A percentile compares a stretch with the other conserved stretches of the same genome.
phyloP scores from a whole-genome alignment of 2,797 vertebrate species.

The Sebastes kiyomatsui region DNA sequence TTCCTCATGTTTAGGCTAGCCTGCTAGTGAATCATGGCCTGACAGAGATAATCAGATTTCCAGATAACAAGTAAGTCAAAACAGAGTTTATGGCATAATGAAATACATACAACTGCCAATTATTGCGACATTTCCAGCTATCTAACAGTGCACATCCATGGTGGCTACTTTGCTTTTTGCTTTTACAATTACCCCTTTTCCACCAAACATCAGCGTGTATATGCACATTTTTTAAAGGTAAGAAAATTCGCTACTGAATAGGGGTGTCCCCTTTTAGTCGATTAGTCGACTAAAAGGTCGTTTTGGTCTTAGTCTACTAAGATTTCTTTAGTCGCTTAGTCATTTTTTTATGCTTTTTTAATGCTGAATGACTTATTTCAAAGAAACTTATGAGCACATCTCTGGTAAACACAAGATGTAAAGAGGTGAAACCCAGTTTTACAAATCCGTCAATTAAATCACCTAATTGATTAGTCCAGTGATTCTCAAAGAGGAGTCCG shows the following conservation, averaged over 20 bases:
- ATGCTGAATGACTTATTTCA: no score
- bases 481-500: no score
- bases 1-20: conserved; percentile 31
- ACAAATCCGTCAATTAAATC: neutral
- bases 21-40: conserved; percentile 15
- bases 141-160: neutral
- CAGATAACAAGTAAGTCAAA: conserved; percentile 49
- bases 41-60: neutral
- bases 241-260: no score
- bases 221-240: neutral
- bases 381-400: no score
- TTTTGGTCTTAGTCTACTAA: no score
- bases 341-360: no score
- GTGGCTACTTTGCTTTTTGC: neutral
- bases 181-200: neutral
- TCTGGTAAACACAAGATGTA: no score
- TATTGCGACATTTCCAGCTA: conserved; percentile 21
- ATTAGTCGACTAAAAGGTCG: no score
- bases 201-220: neutral
- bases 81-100: neutral
- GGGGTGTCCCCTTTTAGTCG: no score
- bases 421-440: neutral
- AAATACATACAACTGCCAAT: conserved; percentile 1
- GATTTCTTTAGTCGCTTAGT: no score
- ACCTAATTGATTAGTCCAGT: neutral